These are phyloP conservation scores for Sebastes diploproa DNA, from an alignment of 2,797 vertebrate genomes.

Conservation along the genomic window DNA sequence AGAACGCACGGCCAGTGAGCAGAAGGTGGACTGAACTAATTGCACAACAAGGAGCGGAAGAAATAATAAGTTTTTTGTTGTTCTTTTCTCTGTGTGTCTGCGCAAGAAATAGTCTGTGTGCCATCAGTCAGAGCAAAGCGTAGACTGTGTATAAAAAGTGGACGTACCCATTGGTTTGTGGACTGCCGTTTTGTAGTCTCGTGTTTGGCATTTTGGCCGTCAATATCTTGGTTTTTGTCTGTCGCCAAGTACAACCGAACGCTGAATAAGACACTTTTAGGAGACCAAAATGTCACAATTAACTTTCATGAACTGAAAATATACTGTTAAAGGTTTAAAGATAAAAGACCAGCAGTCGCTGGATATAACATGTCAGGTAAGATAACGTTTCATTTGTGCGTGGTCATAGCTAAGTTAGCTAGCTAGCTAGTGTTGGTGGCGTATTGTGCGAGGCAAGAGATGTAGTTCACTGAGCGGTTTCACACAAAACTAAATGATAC, in stretches of 20 bases:
- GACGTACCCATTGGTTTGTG: not conserved
- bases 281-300: not conserved
- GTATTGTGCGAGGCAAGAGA: too few species aligned
- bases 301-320: not conserved
- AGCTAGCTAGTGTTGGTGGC: too few species aligned
- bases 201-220: not conserved
- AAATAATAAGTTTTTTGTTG: constrained; percentile 14
- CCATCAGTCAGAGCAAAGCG: not conserved
- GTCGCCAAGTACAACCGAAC: not conserved
- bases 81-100: not conserved
- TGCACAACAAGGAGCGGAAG: constrained; percentile 21
- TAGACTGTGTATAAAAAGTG: too few species aligned
- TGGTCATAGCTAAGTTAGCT: too few species aligned
- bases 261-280: not conserved
- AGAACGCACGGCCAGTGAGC: not conserved
- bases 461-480: too few species aligned
- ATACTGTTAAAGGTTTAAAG: not conserved
- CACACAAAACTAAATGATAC: too few species aligned
- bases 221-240: too few species aligned
- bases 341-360: too few species aligned
- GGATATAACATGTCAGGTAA: too few species aligned
- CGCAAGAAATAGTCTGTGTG: not conserved
- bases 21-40: constrained; percentile 19
- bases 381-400: too few species aligned
- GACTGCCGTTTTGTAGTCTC: not conserved